Evolutionary conservation across 64 coral and sea anemone genomes (phyloP).

Genomic region (Exaiptasia diaphana): DNA sequence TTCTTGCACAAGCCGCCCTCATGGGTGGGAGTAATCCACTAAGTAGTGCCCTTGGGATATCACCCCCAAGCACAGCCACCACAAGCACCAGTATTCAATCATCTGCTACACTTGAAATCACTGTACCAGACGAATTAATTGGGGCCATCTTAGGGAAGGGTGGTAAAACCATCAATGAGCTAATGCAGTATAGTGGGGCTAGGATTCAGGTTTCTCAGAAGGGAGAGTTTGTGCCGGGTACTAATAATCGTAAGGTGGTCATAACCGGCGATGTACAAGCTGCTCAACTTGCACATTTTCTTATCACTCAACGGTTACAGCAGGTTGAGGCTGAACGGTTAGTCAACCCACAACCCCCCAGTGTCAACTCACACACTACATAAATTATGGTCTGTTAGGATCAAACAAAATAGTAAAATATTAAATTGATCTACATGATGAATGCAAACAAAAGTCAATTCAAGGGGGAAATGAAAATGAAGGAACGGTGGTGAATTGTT

Average conservation of each 20-base stretch:
- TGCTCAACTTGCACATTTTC: conserved; percentile 90
- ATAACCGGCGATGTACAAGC: conserved; percentile 90
- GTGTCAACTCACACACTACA: no score
- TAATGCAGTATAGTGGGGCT: conserved; percentile 98
- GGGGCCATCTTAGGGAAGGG: conserved; percentile 91
- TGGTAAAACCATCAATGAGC: conserved; percentile 95
- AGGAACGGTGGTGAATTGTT: no score
- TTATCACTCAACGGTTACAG: conserved; percentile 88
- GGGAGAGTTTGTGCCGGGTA: conserved; percentile 94
- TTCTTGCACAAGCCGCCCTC: conserved; percentile 86
- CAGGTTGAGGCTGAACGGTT: conserved; percentile 87
- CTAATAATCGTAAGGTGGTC: conserved; percentile 96
- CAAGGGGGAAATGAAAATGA: no score
- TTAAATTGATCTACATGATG: neutral
- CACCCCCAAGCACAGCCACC: conserved; percentile 41
- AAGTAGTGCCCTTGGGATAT: conserved; percentile 62
- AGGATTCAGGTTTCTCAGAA: conserved; percentile 94
- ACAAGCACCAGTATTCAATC: conserved; percentile 81
- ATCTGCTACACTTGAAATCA: conserved; percentile 91
- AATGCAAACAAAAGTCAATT: no score
- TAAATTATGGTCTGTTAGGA: neutral
- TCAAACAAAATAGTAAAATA: neutral
- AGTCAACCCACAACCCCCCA: neutral
- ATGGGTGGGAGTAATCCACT: conserved; percentile 75
- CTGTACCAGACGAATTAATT: conserved; percentile 92